These are phyloP conservation scores for Argyrosomus japonicus DNA, from an alignment of 2,113 vertebrate genomes.

Conservation along the genomic window DNA sequence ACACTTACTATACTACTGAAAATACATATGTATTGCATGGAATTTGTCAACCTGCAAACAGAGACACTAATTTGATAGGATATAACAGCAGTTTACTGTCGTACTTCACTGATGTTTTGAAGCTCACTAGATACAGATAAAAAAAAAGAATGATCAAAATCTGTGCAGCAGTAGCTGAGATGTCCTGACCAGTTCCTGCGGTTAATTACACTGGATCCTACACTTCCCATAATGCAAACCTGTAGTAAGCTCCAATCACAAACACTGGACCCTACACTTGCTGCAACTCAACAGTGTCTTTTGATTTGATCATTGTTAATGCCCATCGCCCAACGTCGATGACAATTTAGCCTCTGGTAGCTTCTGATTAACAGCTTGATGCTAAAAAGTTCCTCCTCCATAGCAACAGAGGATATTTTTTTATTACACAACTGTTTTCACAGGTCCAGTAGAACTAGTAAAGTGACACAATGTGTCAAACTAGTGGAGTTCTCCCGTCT, in stretches of 20 bases:
- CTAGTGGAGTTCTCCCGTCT: neutral
- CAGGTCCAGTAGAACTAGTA: neutral
- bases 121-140: neutral
- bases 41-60: neutral
- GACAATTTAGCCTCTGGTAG: no score
- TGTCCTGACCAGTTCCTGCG: no score
- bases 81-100: neutral
- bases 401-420: neutral
- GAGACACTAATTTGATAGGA: neutral
- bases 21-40: neutral
- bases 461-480: neutral
- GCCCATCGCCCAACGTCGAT: no score
- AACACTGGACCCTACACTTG: neutral
- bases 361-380: no score
- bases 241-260: neutral
- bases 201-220: neutral
- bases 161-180: no score
- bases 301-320: neutral
- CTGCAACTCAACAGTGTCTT: neutral
- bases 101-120: neutral
- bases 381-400: neutral
- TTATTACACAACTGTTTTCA: neutral
- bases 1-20: neutral
- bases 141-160: neutral
- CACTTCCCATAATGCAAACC: neutral